phyloP scores from a whole-genome alignment of 1,140 invertebrate genomes.

The Lasioglossum albipes region DNA sequence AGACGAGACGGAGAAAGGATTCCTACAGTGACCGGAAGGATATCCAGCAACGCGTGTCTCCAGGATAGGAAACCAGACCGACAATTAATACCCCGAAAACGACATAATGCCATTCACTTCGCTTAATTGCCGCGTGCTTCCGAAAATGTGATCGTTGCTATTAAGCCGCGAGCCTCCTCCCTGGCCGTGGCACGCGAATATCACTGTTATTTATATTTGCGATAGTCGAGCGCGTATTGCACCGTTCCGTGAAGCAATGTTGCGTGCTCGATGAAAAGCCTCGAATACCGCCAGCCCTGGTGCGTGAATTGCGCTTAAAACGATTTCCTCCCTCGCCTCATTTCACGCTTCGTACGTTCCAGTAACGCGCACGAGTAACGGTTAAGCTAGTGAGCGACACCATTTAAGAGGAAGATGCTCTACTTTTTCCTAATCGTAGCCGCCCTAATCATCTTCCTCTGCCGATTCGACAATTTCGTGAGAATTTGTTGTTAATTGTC shows the following conservation, averaged over 20 bases:
- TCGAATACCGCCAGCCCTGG: constrained; percentile 21
- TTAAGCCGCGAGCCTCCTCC: constrained; percentile 17
- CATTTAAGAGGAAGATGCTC: constrained; percentile 55
- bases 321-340: constrained; percentile 56
- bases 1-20: constrained; percentile 22
- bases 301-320: constrained; percentile 52
- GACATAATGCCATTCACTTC: constrained; percentile 35
- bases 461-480: constrained; percentile 12
- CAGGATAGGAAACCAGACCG: constrained; percentile 58
- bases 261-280: constrained; percentile 14
- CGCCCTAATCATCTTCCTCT: constrained; percentile 35
- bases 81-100: constrained; percentile 61
- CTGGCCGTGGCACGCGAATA: neutral
- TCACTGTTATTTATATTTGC: neutral
- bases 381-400: constrained; percentile 37
- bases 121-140: constrained; percentile 47
- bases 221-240: neutral
- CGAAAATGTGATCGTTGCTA: constrained; percentile 23
- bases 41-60: constrained; percentile 70
- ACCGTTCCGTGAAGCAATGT: neutral
- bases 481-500: neutral
- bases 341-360: constrained; percentile 61
- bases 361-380: constrained; percentile 59
- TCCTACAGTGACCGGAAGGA: constrained; percentile 61
- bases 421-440: constrained; percentile 36